These are phyloP conservation scores for Euproctis similis DNA, from an alignment of 2,888 invertebrate genomes.

Conservation along the genomic window DNA sequence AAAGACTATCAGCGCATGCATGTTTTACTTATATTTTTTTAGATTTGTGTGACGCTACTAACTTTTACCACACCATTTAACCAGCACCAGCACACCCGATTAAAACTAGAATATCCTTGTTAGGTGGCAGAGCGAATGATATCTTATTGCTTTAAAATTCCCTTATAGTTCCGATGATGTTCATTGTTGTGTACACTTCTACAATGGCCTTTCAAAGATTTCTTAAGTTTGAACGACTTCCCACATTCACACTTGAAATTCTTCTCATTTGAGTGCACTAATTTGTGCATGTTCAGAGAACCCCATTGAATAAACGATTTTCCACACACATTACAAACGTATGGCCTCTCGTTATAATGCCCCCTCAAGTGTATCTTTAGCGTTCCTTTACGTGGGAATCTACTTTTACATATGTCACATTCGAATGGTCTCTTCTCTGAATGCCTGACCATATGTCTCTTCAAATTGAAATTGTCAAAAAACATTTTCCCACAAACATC, in stretches of 20 bases:
- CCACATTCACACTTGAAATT: slow-evolving; percentile 22
- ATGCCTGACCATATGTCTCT: slow-evolving; percentile 46
- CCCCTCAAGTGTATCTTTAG: slow-evolving; percentile 56
- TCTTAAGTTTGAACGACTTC: slow-evolving; percentile 15
- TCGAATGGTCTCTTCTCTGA: slow-evolving; percentile 47
- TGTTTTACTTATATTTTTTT: too few species aligned
- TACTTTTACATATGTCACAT: slow-evolving; percentile 53
- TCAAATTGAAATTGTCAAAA: slow-evolving; percentile 14
- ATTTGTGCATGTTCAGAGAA: slow-evolving; percentile 28
- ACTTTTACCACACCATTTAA: too few species aligned
- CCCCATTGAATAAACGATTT: slow-evolving; percentile 64
- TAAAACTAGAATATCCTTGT: too few species aligned
- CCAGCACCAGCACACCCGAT: too few species aligned
- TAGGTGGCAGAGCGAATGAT: too few species aligned
- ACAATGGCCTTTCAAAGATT: slow-evolving; percentile 16
- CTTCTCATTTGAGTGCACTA: slow-evolving; percentile 23
- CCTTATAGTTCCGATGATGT: neutral
- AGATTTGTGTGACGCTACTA: too few species aligned
- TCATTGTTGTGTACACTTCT: slow-evolving; percentile 15
- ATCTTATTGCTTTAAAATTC: neutral
- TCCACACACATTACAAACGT: slow-evolving; percentile 37
- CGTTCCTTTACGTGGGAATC: slow-evolving; percentile 53
- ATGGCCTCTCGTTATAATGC: slow-evolving; percentile 49
- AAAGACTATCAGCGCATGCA: too few species aligned
- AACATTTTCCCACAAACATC: slow-evolving; percentile 35